Percentiles rank a stretch among this genome's conserved stretches.
Conservation (phyloP, 37 sponge, comb jelly and placozoan genomes). For the Beroe ovata region DNA sequence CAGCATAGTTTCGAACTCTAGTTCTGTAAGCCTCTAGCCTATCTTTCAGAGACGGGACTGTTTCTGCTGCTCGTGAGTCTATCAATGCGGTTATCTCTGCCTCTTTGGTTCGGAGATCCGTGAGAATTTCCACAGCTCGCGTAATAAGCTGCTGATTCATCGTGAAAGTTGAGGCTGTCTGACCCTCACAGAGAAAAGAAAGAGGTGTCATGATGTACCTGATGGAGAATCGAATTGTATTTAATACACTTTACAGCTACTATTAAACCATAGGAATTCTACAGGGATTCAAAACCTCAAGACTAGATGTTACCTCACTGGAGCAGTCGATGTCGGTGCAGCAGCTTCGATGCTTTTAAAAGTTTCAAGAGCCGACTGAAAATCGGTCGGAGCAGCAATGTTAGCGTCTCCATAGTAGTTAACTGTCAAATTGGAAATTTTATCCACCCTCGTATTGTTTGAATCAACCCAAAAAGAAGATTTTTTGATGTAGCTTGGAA, state of each 20-base stretch:
- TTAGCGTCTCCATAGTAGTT: slow-evolving; percentile 23
- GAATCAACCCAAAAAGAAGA: background rate
- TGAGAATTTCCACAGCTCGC: background rate
- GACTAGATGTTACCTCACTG: slow-evolving; percentile 11
- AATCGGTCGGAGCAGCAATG: background rate
- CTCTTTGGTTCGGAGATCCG: background rate
- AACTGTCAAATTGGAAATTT: background rate
- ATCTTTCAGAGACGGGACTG: background rate
- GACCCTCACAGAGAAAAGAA: background rate
- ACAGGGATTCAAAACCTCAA: too few relatives aligned
- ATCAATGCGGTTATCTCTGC: background rate
- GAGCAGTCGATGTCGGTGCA: slow-evolving; percentile 4
- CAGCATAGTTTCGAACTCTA: background rate
- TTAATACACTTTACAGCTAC: too few relatives aligned
- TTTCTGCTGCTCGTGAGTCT: background rate
- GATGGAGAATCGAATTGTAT: too few relatives aligned
- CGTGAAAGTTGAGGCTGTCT: background rate
- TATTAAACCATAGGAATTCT: too few relatives aligned
- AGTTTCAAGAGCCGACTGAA: slow-evolving; percentile 1
- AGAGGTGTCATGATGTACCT: slow-evolving; percentile 45
- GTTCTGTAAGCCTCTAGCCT: background rate
- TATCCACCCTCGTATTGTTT: background rate
- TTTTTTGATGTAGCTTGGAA: background rate
- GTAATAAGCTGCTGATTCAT: background rate
- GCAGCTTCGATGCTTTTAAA: background rate